Conservation (phyloP, 2,113 vertebrate genomes). For the Tragelaphus strepsiceros region DNA sequence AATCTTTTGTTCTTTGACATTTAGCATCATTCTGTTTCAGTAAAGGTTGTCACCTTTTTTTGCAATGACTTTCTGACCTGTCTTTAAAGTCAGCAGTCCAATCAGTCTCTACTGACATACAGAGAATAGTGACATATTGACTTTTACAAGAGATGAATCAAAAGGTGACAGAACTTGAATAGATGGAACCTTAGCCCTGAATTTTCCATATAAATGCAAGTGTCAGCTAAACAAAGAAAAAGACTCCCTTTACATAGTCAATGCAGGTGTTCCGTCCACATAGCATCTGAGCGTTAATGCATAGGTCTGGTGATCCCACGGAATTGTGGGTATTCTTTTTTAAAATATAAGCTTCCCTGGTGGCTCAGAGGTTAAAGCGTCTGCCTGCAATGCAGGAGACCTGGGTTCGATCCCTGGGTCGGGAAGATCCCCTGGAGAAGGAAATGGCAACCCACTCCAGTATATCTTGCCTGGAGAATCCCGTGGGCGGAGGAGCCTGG, state of each 20-base stretch:
- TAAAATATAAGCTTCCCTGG: neutral
- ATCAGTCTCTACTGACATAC: constrained; percentile 74
- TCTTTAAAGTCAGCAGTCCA: constrained; percentile 78
- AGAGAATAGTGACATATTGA: constrained; percentile 79
- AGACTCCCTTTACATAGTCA: constrained; percentile 35
- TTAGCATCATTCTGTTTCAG: constrained; percentile 66
- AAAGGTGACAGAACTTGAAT: constrained; percentile 72
- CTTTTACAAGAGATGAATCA: constrained; percentile 78
- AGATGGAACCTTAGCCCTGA: constrained; percentile 43
- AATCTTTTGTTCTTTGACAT: constrained; percentile 79
- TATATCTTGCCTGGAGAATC: too few relatives aligned
- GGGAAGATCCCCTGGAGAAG: too few relatives aligned
- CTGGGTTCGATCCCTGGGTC: too few relatives aligned
- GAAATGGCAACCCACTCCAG: too few relatives aligned
- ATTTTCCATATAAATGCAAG: constrained; percentile 78
- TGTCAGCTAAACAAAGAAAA: constrained; percentile 69
- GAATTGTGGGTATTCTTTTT: neutral
- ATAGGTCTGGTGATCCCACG: neutral
- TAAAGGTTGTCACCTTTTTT: constrained; percentile 75
- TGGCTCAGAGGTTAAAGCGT: too few relatives aligned
- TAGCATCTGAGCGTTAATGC: neutral
- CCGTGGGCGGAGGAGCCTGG: too few relatives aligned
- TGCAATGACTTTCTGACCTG: constrained; percentile 75
- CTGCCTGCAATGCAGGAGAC: too few relatives aligned
- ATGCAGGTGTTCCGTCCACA: neutral